phyloP scores from a whole-genome alignment of 2,888 invertebrate species.

The Trachelus troglodyta region DNA sequence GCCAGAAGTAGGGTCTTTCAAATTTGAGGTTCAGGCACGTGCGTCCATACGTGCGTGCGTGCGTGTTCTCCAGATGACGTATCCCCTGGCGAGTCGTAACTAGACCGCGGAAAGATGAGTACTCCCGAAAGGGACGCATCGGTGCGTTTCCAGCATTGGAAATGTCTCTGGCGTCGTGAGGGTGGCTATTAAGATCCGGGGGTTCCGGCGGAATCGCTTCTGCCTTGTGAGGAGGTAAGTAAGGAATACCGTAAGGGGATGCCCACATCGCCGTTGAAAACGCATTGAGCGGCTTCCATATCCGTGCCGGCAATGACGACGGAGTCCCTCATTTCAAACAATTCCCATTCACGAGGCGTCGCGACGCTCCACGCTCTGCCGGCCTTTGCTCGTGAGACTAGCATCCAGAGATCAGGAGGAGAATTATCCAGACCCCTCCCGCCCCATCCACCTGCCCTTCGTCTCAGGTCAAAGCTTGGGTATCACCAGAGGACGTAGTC shows the following conservation, averaged over 20 bases:
- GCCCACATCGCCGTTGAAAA: conserved; percentile 27
- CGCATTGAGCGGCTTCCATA: conserved; percentile 43
- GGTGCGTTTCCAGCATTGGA: neutral
- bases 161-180: neutral
- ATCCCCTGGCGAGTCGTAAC: neutral
- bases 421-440: neutral
- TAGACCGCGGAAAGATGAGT: neutral
- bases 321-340: conserved; percentile 45
- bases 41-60: neutral
- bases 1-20: neutral
- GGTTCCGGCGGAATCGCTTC: neutral
- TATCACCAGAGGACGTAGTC: neutral
- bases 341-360: conserved; percentile 53
- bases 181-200: neutral
- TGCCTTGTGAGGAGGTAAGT: neutral
- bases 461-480: conserved; percentile 1
- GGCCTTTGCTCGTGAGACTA: conserved; percentile 13
- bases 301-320: conserved; percentile 27
- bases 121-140: neutral
- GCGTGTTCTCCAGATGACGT: neutral
- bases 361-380: conserved; percentile 31
- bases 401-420: neutral
- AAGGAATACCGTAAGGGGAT: neutral
- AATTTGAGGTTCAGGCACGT: neutral
- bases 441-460: neutral